A percentile compares a stretch with the other conserved stretches of the same genome.
Evolutionary conservation across 1,140 invertebrate genomes (phyloP).

Genomic region (Pollicipes pollicipes): DNA sequence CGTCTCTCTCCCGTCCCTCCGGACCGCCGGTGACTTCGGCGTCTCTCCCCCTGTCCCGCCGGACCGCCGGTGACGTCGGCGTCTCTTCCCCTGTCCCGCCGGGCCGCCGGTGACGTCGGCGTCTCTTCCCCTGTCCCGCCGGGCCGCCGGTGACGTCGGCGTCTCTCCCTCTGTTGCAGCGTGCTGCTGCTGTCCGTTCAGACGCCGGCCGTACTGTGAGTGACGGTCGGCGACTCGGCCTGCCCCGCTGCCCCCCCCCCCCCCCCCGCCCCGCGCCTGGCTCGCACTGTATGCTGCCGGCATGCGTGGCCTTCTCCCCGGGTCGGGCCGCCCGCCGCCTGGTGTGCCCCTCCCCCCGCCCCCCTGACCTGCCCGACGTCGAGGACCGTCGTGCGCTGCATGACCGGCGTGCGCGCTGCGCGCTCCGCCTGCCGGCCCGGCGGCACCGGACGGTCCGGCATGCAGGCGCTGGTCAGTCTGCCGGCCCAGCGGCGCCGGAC

Average conservation of each 20-base stretch:
- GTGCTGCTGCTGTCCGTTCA: background rate
- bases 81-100: slow-evolving; percentile 3
- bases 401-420: no score
- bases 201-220: background rate
- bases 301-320: background rate
- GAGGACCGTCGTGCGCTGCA: no score
- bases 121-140: slow-evolving; percentile 4
- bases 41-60: background rate
- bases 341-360: no score
- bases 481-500: no score
- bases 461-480: no score
- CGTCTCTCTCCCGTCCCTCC: slow-evolving; percentile 2
- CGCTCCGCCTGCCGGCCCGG: no score
- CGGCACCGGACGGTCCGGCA: no score
- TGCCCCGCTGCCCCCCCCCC: background rate
- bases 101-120: background rate
- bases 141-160: background rate
- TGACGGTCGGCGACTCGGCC: background rate
- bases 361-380: no score
- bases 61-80: background rate
- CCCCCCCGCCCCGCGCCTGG: no score
- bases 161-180: background rate
- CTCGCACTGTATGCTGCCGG: no score
- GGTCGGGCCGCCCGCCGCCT: no score
- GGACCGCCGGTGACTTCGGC: background rate